Percentiles rank a stretch among this genome's conserved stretches.
phyloP scores from a whole-genome alignment of 2,797 vertebrate species.

The Pagetopsis macropterus region DNA sequence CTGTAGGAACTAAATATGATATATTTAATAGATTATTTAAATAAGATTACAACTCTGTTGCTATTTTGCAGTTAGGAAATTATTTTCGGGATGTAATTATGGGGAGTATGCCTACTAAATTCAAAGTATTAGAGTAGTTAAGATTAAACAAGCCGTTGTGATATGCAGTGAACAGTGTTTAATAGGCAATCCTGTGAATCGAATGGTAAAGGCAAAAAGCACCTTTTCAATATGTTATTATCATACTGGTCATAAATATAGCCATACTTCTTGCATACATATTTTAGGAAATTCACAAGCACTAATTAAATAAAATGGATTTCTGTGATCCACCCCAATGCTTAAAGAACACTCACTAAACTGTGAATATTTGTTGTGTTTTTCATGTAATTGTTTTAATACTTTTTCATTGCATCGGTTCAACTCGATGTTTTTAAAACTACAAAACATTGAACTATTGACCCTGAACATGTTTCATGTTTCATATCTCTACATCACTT shows the following conservation, averaged over 20 bases:
- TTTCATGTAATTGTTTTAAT: background rate
- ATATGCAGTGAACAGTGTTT: conserved; percentile 26
- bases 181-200: conserved; percentile 33
- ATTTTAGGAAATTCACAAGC: background rate
- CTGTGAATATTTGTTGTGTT: background rate
- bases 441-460: conserved; percentile 6
- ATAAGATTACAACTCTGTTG: background rate
- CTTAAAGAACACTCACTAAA: background rate
- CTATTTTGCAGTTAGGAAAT: conserved; percentile 21
- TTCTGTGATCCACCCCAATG: background rate
- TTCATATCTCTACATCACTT: conserved; percentile 43
- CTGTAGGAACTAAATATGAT: background rate
- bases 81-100: conserved; percentile 33
- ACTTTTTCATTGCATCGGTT: background rate
- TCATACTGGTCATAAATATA: conserved; percentile 29
- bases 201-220: conserved; percentile 39
- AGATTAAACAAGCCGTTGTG: conserved; percentile 52
- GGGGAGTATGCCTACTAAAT: conserved; percentile 33
- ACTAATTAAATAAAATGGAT: conserved; percentile 3
- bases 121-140: conserved; percentile 28
- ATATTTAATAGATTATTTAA: background rate
- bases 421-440: background rate
- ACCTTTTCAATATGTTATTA: conserved; percentile 38
- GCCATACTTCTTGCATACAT: conserved; percentile 4
- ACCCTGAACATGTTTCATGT: conserved; percentile 9